These are phyloP conservation scores for Mustela erminea DNA, from an alignment of 2,797 vertebrate species.

Conservation along the genomic window DNA sequence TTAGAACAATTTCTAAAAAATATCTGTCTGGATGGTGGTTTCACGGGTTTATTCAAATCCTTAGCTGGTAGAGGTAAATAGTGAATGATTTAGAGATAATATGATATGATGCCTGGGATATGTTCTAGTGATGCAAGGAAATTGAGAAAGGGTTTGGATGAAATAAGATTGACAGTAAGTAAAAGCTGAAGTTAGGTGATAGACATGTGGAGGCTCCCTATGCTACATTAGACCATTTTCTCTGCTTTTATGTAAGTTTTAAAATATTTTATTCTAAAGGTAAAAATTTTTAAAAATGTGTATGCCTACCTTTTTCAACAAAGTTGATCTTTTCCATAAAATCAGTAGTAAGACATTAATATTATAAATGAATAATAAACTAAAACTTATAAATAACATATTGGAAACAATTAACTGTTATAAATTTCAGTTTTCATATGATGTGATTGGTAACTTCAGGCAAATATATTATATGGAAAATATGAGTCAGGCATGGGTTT, in stretches of 20 bases:
- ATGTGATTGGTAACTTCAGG: neutral
- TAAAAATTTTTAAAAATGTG: neutral
- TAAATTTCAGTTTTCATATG: conserved; percentile 9
- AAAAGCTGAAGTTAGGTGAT: neutral
- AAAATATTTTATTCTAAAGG: neutral
- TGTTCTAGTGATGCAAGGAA: neutral
- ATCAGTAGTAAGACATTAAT: neutral
- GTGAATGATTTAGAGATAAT: neutral
- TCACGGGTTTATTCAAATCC: neutral
- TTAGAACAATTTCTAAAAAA: neutral
- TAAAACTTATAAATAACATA: neutral
- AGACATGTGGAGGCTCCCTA: neutral
- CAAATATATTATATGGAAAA: neutral
- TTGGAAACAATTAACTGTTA: neutral
- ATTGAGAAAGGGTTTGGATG: neutral
- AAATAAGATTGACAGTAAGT: neutral
- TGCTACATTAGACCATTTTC: neutral
- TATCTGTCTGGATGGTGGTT: neutral
- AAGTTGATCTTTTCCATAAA: neutral
- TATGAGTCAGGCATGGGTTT: neutral
- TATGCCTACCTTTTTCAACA: neutral
- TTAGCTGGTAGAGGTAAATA: neutral
- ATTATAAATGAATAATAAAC: neutral
- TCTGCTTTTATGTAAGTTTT: neutral
- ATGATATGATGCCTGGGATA: neutral